Conservation (phyloP, 2,797 vertebrate genomes). For the Merluccius polli region DNA sequence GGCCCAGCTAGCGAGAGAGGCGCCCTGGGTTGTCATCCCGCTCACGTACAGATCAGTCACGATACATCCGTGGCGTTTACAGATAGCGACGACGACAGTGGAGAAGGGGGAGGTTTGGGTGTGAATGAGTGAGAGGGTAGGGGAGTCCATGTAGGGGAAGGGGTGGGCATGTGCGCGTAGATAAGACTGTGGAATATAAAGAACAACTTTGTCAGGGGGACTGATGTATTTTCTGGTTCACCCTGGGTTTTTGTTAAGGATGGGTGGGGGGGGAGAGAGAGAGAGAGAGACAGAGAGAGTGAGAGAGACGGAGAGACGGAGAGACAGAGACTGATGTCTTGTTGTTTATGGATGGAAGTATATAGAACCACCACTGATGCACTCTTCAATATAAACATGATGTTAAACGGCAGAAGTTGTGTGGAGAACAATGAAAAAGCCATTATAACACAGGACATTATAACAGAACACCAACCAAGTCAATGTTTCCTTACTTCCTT, state of each 20-base stretch:
- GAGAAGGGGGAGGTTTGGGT: not conserved
- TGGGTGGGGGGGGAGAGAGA: too few relatives aligned
- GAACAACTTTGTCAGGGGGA: not conserved
- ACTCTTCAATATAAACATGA: too few relatives aligned
- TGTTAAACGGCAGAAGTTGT: not conserved
- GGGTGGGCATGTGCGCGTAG: not conserved
- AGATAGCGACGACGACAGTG: constrained; percentile 17
- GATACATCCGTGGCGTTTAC: constrained; percentile 25
- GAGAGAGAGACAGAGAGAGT: too few relatives aligned
- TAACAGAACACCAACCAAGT: too few relatives aligned
- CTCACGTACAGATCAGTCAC: constrained; percentile 15
- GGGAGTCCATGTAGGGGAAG: not conserved
- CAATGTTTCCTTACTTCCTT: too few relatives aligned
- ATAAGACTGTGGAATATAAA: not conserved
- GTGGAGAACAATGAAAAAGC: not conserved
- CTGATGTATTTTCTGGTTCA: not conserved
- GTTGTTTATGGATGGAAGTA: not conserved
- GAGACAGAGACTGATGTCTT: too few relatives aligned
- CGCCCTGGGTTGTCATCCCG: not conserved
- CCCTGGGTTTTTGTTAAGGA: too few relatives aligned
- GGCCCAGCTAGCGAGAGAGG: not conserved
- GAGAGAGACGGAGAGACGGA: too few relatives aligned
- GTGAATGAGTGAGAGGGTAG: not conserved
- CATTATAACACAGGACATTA: not conserved
- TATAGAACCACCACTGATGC: not conserved